These are phyloP conservation scores for Diacarnus erythraeanus DNA, from an alignment of 37 sponge, comb jelly and placozoan genomes.

Conservation along the genomic window DNA sequence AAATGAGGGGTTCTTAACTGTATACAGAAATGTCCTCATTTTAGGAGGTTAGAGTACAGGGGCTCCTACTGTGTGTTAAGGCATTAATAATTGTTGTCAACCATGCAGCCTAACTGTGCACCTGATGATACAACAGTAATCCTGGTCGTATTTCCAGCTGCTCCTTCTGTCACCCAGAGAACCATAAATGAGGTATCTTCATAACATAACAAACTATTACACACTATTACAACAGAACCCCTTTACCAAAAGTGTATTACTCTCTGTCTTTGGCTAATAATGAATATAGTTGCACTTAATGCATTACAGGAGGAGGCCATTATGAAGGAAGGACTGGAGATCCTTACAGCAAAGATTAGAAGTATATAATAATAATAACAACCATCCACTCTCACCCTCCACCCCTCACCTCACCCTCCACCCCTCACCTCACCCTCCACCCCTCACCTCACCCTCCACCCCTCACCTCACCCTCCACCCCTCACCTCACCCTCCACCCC, in stretches of 20 bases:
- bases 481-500: neutral
- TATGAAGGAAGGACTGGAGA: neutral
- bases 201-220: too few species aligned
- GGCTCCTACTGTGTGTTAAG: too few species aligned
- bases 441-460: neutral
- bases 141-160: slow-evolving; percentile 14
- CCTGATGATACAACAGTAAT: slow-evolving; percentile 33
- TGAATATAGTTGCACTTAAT: neutral
- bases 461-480: neutral
- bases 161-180: neutral
- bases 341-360: neutral
- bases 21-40: too few species aligned
- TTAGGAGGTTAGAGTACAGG: too few species aligned
- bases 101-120: slow-evolving; percentile 7
- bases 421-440: neutral
- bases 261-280: too few species aligned
- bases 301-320: slow-evolving; percentile 10
- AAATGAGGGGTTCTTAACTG: too few species aligned
- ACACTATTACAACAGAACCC: too few species aligned
- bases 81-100: too few species aligned
- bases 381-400: neutral
- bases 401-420: neutral
- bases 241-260: too few species aligned
- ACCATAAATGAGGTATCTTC: slow-evolving; percentile 3
- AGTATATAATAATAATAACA: neutral